Percentiles rank a stretch among this genome's conserved stretches.
phyloP scores from a whole-genome alignment of 2,888 invertebrate species.

The Ochropleura leucogaster region DNA sequence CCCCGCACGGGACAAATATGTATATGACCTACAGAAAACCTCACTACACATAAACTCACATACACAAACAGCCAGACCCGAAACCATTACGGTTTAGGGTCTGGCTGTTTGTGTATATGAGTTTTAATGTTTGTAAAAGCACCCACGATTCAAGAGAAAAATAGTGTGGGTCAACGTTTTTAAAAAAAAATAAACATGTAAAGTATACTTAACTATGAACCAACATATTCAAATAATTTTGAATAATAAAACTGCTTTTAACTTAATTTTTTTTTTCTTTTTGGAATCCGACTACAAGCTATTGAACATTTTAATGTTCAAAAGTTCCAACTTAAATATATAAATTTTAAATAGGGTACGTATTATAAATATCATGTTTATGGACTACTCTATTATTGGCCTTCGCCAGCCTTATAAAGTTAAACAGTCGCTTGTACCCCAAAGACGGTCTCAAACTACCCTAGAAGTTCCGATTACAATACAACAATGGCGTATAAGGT shows the following conservation, averaged over 20 bases:
- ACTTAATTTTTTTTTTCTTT: not conserved
- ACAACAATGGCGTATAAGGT: slow-evolving; percentile 28
- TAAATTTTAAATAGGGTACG: not conserved
- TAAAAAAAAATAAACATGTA: not conserved
- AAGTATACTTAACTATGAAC: not conserved
- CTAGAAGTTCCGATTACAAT: slow-evolving; percentile 30
- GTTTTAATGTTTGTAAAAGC: too few species aligned
- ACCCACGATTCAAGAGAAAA: too few species aligned
- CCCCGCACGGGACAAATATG: too few species aligned
- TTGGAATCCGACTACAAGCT: not conserved
- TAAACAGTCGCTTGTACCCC: not conserved
- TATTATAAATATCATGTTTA: not conserved
- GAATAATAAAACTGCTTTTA: not conserved
- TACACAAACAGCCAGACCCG: too few species aligned
- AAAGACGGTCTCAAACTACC: slow-evolving; percentile 14
- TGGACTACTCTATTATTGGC: not conserved
- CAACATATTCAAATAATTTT: not conserved
- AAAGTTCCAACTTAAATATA: not conserved
- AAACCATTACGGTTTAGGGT: too few species aligned
- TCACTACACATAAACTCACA: too few species aligned
- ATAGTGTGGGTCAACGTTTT: too few species aligned
- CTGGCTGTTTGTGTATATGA: too few species aligned
- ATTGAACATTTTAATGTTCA: not conserved
- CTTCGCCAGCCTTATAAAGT: slow-evolving; percentile 17
- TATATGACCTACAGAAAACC: too few species aligned